These are phyloP conservation scores for Andrena bucephala DNA, from an alignment of 2,888 invertebrate genomes.

Conservation along the genomic window DNA sequence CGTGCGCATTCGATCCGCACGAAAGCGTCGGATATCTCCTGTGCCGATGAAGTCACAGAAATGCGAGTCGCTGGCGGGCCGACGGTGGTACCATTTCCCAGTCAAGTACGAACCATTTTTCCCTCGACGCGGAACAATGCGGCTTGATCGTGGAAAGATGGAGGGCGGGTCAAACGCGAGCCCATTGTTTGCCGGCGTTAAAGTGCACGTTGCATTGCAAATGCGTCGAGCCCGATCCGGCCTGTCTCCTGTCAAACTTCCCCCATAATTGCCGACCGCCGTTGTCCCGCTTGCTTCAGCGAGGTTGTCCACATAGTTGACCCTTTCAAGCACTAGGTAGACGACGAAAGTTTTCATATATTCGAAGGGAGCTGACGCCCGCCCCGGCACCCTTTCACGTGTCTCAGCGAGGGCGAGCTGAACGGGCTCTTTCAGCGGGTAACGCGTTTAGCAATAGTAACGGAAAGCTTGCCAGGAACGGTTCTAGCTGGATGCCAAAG, in stretches of 20 bases:
- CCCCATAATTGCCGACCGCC: background rate
- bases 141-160: constrained; percentile 15
- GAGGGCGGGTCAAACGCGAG: constrained; percentile 13
- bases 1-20: constrained; percentile 36
- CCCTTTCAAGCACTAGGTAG: background rate
- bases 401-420: too few species aligned
- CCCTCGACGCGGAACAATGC: constrained; percentile 23
- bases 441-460: constrained; percentile 15
- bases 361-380: background rate
- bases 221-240: background rate
- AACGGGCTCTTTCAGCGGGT: constrained; percentile 5
- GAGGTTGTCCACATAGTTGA: background rate
- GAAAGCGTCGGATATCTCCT: constrained; percentile 30
- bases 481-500: constrained; percentile 3
- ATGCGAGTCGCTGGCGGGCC: constrained; percentile 26
- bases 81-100: constrained; percentile 26
- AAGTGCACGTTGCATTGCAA: background rate
- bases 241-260: background rate
- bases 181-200: constrained; percentile 16
- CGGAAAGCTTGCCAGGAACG: background rate
- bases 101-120: constrained; percentile 46
- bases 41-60: constrained; percentile 23
- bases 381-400: background rate
- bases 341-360: background rate
- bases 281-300: background rate